A percentile compares a stretch with the other conserved stretches of the same genome.
phyloP scores from a whole-genome alignment of 2,113 vertebrate genomes.

The Megalops atlanticus region DNA sequence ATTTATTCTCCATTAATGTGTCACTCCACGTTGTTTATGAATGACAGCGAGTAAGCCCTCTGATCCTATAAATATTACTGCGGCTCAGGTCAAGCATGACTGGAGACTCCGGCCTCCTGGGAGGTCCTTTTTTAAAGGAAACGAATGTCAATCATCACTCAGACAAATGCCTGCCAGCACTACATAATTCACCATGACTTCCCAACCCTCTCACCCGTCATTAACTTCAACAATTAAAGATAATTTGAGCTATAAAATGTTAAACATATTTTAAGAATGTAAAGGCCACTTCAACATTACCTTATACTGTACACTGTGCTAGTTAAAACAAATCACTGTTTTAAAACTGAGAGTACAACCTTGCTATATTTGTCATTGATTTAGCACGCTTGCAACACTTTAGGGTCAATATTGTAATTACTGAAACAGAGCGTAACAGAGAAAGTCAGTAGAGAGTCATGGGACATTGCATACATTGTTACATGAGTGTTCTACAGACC shows the following conservation, averaged over 20 bases:
- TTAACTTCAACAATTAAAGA: no score
- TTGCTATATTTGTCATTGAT: no score
- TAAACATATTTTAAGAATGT: no score
- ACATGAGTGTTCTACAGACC: background rate
- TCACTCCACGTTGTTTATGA: background rate
- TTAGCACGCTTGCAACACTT: no score
- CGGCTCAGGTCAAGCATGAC: background rate
- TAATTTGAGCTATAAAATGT: no score
- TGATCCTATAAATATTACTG: background rate
- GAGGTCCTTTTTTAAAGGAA: background rate
- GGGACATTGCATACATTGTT: background rate
- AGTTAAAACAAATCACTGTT: no score
- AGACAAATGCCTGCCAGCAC: background rate
- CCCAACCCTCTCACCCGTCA: no score
- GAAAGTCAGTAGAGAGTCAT: background rate
- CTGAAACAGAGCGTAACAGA: no score
- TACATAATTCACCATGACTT: background rate
- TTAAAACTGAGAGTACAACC: no score
- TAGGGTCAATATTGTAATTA: no score
- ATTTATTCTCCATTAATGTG: background rate
- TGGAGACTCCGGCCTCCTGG: background rate
- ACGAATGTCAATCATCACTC: background rate
- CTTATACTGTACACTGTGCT: no score
- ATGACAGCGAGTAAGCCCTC: background rate
- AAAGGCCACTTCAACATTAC: no score